Percentiles rank a stretch among this genome's conserved stretches.
Evolutionary conservation across 2,113 vertebrate species (phyloP).

Genomic region (Gambusia holbrooki): DNA sequence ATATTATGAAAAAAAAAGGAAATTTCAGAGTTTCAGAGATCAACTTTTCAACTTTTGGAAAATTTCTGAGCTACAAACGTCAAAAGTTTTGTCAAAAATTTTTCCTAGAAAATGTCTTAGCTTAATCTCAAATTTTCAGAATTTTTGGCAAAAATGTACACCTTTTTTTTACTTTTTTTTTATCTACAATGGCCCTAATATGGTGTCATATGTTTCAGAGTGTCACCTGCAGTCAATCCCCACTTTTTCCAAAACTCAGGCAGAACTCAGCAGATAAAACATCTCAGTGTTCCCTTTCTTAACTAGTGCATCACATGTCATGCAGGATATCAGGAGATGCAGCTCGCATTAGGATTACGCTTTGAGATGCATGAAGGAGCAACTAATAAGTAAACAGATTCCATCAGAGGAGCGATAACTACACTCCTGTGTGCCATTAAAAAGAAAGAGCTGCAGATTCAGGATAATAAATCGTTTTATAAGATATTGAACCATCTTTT

Average conservation of each 20-base stretch:
- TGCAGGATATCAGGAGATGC: background rate
- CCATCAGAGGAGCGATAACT: slow-evolving; percentile 23
- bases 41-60: too few relatives aligned
- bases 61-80: too few relatives aligned
- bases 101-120: too few relatives aligned
- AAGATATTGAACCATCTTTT: background rate
- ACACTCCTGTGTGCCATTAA: background rate
- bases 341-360: background rate
- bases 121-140: too few relatives aligned
- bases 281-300: background rate
- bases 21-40: too few relatives aligned
- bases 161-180: too few relatives aligned
- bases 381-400: slow-evolving; percentile 29
- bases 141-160: too few relatives aligned
- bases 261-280: too few relatives aligned
- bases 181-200: too few relatives aligned
- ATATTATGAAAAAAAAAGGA: too few relatives aligned
- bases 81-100: too few relatives aligned
- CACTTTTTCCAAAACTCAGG: background rate
- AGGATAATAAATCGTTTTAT: background rate
- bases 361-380: background rate
- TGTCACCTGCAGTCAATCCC: background rate
- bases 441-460: background rate
- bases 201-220: background rate
- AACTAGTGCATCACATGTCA: background rate